Evolutionary conservation across 2,888 invertebrate species (phyloP).

Genomic region (Leucoma salicis): DNA sequence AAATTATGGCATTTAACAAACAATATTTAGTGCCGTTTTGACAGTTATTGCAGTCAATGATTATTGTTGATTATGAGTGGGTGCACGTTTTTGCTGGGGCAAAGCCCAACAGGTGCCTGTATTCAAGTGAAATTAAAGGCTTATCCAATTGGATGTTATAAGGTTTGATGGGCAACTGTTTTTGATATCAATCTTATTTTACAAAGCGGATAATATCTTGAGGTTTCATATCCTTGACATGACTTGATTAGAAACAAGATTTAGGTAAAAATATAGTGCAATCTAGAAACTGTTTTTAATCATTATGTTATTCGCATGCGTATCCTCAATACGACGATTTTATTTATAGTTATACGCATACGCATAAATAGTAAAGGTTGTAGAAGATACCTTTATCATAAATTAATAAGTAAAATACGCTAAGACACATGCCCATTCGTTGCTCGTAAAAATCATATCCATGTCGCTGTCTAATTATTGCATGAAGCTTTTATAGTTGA

Average conservation of each 20-base stretch:
- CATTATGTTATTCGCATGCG: too few species aligned
- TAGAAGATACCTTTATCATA: too few species aligned
- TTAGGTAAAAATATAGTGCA: not conserved
- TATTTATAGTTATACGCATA: too few species aligned
- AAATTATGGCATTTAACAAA: slow-evolving; percentile 76
- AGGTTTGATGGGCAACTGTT: slow-evolving; percentile 26
- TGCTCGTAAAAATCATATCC: too few species aligned
- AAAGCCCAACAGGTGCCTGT: slow-evolving; percentile 60
- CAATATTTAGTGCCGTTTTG: slow-evolving; percentile 79
- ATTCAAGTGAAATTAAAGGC: slow-evolving; percentile 24
- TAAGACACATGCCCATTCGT: too few species aligned
- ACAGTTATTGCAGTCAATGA: slow-evolving; percentile 79
- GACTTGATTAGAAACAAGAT: slow-evolving; percentile 2
- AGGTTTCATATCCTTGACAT: slow-evolving; percentile 11
- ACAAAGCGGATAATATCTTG: slow-evolving; percentile 9
- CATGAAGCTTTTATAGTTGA: too few species aligned
- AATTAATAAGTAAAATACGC: too few species aligned
- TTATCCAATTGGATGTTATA: slow-evolving; percentile 35
- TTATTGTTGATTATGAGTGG: slow-evolving; percentile 68
- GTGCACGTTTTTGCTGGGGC: slow-evolving; percentile 58
- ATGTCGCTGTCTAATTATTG: too few species aligned
- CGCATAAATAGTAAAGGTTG: too few species aligned
- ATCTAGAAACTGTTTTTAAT: not conserved
- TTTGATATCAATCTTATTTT: slow-evolving; percentile 8
- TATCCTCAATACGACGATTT: too few species aligned